Evolutionary conservation across 2,888 invertebrate species (phyloP).

Genomic region (Cyclophora punctaria): DNA sequence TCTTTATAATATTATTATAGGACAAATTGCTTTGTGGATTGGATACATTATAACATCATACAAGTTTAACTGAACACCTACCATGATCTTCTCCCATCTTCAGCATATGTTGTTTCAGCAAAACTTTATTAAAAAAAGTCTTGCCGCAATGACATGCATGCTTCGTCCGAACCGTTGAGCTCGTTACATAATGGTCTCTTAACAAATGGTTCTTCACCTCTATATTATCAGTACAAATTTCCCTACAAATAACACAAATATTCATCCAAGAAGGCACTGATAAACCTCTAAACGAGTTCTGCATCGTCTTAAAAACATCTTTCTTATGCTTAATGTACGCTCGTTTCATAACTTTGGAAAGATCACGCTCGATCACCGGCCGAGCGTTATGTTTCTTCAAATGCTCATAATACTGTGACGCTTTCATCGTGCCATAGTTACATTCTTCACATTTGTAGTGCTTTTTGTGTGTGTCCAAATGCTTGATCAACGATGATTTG

Average conservation of each 20-base stretch:
- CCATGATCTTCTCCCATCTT: conserved; percentile 26
- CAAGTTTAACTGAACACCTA: no score
- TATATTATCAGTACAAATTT: conserved; percentile 24
- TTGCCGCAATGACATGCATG: conserved; percentile 39
- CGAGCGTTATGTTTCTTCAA: conserved; percentile 19
- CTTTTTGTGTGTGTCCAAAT: conserved; percentile 27
- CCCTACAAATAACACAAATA: conserved; percentile 43
- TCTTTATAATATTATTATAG: no score
- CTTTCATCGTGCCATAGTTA: conserved; percentile 19
- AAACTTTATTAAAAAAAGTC: conserved; percentile 32
- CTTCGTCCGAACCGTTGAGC: neutral
- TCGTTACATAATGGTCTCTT: conserved; percentile 20
- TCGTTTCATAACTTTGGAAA: no score
- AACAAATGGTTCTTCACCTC: conserved; percentile 27
- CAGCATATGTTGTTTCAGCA: conserved; percentile 46
- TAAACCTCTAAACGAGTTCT: conserved; percentile 12
- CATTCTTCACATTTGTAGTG: conserved; percentile 36
- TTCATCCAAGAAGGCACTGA: conserved; percentile 18
- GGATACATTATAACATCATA: no score
- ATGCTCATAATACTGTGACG: conserved; percentile 24
- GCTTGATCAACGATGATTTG: conserved; percentile 16
- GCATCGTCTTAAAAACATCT: no score
- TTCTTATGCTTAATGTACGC: no score
- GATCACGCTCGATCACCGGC: neutral
- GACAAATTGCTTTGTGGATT: no score